Conservation (phyloP, 2,888 invertebrate species). For the Creontiades dilutus region DNA sequence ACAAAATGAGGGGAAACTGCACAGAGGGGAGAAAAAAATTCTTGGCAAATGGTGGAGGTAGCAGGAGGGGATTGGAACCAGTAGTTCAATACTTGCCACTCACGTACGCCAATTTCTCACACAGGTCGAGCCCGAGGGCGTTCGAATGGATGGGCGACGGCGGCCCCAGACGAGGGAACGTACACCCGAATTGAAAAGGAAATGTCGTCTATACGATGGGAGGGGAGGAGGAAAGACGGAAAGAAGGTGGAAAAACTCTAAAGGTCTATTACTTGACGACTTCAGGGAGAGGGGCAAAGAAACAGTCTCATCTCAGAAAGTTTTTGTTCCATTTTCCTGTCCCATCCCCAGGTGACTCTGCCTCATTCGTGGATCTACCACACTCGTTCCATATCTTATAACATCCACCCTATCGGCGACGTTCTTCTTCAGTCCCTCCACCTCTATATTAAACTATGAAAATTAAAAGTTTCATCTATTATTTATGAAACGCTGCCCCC, state of each 20-base stretch:
- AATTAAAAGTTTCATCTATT: slow-evolving; percentile 38
- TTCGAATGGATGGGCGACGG: slow-evolving; percentile 34
- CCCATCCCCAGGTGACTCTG: slow-evolving; percentile 36
- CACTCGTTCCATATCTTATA: slow-evolving; percentile 40
- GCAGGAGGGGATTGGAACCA: slow-evolving; percentile 32
- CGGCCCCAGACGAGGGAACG: background rate
- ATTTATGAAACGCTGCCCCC: slow-evolving; percentile 7
- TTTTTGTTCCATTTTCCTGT: slow-evolving; percentile 11
- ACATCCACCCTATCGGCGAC: background rate
- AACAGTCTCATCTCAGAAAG: slow-evolving; percentile 35
- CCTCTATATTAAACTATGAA: slow-evolving; percentile 33
- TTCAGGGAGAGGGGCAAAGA: background rate
- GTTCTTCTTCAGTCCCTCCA: background rate
- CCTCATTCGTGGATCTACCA: slow-evolving; percentile 27
- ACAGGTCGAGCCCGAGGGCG: background rate
- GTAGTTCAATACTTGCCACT: slow-evolving; percentile 61
- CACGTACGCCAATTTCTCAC: slow-evolving; percentile 63
- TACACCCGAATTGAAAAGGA: slow-evolving; percentile 54
- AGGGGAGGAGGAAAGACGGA: background rate
- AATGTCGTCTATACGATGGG: background rate
- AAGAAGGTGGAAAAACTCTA: slow-evolving; percentile 53
- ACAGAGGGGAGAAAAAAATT: background rate
- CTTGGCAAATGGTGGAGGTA: background rate
- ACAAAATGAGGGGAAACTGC: background rate
- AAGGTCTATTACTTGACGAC: slow-evolving; percentile 61